Evolutionary conservation across 2,113 vertebrate genomes (phyloP).

Genomic region (Pygathrix nemaeus): DNA sequence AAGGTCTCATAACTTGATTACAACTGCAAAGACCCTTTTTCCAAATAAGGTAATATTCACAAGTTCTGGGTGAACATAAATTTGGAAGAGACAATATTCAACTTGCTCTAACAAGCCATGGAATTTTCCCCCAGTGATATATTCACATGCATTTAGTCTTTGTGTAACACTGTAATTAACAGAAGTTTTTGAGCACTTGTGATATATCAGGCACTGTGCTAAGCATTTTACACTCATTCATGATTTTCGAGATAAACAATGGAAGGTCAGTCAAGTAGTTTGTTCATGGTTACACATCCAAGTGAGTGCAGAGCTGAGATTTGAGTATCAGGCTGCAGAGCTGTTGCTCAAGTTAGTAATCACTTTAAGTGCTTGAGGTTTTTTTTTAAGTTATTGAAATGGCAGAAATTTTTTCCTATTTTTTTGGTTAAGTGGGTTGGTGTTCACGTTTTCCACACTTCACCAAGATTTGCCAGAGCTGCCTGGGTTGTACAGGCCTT

Average conservation of each 20-base stretch:
- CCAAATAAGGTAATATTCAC: neutral
- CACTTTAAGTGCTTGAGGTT: neutral
- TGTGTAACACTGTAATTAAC: neutral
- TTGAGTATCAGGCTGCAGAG: neutral
- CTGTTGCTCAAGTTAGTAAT: neutral
- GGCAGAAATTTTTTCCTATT: neutral
- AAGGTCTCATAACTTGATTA: neutral
- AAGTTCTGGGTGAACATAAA: neutral
- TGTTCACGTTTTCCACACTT: neutral
- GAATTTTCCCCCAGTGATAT: neutral
- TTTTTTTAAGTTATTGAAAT: neutral
- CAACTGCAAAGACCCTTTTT: neutral
- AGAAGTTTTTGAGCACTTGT: neutral
- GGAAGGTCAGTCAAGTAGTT: neutral
- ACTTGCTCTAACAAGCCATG: neutral
- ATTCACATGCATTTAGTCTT: neutral
- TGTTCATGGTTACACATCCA: neutral
- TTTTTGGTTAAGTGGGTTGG: neutral
- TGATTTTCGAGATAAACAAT: slow-evolving; percentile 10
- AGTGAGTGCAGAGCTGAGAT: neutral
- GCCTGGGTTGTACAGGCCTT: neutral
- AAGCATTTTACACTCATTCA: neutral
- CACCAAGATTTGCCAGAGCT: neutral
- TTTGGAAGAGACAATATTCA: neutral
- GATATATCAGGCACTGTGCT: neutral